phyloP scores from a whole-genome alignment of 1,140 invertebrate species.

The Euwallacea similis region DNA sequence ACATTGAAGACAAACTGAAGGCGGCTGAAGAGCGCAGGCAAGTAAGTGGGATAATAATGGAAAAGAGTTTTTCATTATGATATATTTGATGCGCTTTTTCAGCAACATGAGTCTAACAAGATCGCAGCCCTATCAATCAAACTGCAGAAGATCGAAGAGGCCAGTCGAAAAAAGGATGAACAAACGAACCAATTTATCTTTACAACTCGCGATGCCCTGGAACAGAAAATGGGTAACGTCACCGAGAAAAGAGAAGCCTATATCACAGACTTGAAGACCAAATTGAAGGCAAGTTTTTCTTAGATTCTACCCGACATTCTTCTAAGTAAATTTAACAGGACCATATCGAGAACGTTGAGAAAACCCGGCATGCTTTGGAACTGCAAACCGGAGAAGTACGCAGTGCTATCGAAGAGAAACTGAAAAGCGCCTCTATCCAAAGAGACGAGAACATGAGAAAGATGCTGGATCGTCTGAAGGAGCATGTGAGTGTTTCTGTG shows the following conservation, averaged over 20 bases:
- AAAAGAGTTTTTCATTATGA: constrained; percentile 9
- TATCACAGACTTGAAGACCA: constrained; percentile 81
- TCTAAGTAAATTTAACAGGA: constrained; percentile 49
- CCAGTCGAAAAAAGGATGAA: constrained; percentile 86
- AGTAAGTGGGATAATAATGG: constrained; percentile 55
- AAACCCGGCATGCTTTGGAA: constrained; percentile 77
- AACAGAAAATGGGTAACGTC: constrained; percentile 86
- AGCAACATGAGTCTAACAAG: constrained; percentile 83
- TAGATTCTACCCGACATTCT: constrained; percentile 17
- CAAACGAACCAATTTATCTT: constrained; percentile 80
- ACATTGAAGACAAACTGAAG: constrained; percentile 87
- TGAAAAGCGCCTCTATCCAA: constrained; percentile 79
- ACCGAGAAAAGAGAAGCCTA: constrained; percentile 86
- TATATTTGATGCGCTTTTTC: constrained; percentile 42
- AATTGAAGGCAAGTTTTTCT: constrained; percentile 70
- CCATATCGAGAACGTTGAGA: constrained; percentile 80
- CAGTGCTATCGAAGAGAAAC: constrained; percentile 80
- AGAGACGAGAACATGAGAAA: constrained; percentile 85
- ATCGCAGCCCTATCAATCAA: constrained; percentile 79
- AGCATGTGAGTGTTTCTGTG: constrained; percentile 71
- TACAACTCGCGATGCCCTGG: constrained; percentile 81
- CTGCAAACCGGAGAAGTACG: constrained; percentile 82
- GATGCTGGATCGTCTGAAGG: constrained; percentile 83
- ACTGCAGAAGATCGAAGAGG: constrained; percentile 84
- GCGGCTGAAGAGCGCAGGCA: constrained; percentile 89